A percentile compares a stretch with the other conserved stretches of the same genome.
Conservation (phyloP, 2,888 invertebrate species). For the Agrotis clavis region DNA sequence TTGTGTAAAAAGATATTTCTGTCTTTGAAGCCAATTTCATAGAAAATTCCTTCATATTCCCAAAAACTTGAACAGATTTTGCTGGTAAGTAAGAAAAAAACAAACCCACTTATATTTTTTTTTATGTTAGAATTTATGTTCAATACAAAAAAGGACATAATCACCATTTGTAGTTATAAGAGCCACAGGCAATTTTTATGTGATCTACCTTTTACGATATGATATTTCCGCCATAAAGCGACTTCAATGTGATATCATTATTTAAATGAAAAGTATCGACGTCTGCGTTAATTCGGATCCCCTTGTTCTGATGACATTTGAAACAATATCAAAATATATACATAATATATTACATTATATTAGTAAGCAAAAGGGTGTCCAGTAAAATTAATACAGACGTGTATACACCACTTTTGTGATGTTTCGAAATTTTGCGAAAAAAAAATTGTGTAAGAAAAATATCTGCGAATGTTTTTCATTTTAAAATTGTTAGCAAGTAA, state of each 20-base stretch:
- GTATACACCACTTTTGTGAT: constrained; percentile 16
- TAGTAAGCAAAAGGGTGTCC: neutral
- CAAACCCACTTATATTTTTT: too few relatives aligned
- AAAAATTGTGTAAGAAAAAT: neutral
- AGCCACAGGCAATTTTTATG: constrained; percentile 34
- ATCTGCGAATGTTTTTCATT: neutral
- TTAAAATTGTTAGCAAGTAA: too few relatives aligned
- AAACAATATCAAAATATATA: too few relatives aligned
- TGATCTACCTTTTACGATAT: too few relatives aligned
- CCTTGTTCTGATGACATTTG: neutral
- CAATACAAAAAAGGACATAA: constrained; percentile 4
- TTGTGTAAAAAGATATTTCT: too few relatives aligned
- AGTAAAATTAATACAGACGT: constrained; percentile 9
- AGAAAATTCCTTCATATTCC: too few relatives aligned
- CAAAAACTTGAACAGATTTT: too few relatives aligned
- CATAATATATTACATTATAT: neutral
- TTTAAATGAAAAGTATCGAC: constrained; percentile 3
- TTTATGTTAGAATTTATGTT: neutral
- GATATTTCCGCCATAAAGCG: constrained; percentile 16
- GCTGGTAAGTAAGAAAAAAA: too few relatives aligned
- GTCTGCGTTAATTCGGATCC: neutral
- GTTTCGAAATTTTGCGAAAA: constrained; percentile 8
- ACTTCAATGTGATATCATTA: constrained; percentile 19
- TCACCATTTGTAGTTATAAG: neutral
- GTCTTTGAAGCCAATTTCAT: too few relatives aligned